Evolutionary conservation across 2,797 vertebrate genomes (phyloP).

Genomic region (Silurus lanzhouensis): DNA sequence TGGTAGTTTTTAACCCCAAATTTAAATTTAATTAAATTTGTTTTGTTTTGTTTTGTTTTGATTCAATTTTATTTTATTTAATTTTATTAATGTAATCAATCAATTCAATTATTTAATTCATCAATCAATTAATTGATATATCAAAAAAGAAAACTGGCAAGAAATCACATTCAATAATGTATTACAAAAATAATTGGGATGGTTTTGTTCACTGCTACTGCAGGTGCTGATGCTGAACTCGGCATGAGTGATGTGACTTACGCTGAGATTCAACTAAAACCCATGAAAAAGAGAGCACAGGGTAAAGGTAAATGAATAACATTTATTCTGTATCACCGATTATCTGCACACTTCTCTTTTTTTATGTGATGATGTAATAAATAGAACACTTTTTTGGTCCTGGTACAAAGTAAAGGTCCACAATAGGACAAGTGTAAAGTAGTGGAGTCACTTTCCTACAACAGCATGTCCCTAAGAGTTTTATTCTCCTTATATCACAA

Average conservation of each 20-base stretch:
- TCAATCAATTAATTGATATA: no score
- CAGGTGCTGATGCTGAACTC: neutral
- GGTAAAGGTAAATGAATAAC: neutral
- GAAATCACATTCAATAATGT: no score
- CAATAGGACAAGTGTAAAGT: neutral
- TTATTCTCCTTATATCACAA: neutral
- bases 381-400: neutral
- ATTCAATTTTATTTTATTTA: no score
- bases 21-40: no score
- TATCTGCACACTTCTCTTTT: neutral
- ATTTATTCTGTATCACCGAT: neutral
- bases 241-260: neutral
- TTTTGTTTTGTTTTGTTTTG: no score
- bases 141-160: no score
- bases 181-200: neutral
- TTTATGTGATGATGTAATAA: neutral
- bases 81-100: no score
- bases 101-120: no score
- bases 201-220: neutral
- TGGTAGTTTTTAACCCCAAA: neutral
- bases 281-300: neutral
- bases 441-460: neutral
- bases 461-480: neutral
- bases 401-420: neutral
- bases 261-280: neutral